Percentiles rank a stretch among this genome's conserved stretches.
phyloP scores from a whole-genome alignment of 2,888 invertebrate species.

The Netelia melanura region DNA sequence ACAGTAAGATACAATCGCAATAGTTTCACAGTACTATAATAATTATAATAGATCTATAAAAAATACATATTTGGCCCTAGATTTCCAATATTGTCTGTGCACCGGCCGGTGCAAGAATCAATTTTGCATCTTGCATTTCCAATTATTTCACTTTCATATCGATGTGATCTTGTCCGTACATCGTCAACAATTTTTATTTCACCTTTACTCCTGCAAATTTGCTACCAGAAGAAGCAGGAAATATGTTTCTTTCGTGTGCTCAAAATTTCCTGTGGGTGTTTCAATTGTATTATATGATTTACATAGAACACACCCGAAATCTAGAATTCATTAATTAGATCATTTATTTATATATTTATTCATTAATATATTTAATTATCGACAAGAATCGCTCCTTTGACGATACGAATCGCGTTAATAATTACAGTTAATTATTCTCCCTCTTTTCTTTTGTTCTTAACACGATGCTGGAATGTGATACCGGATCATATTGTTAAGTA shows the following conservation, averaged over 20 bases:
- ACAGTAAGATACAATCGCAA: slow-evolving; percentile 34
- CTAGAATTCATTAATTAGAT: no score
- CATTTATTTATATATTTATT: no score
- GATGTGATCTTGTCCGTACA: no score
- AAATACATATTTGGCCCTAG: slow-evolving; percentile 4
- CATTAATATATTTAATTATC: no score
- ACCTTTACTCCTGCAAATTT: no score
- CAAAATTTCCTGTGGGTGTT: no score
- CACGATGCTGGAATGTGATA: slow-evolving; percentile 1
- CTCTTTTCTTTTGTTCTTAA: not conserved
- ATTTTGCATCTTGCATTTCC: not conserved
- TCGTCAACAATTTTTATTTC: no score
- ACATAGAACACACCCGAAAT: no score
- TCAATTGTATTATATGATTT: no score
- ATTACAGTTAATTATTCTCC: not conserved
- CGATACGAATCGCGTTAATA: not conserved
- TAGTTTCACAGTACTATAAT: slow-evolving; percentile 26
- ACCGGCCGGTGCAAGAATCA: not conserved
- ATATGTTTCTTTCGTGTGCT: no score
- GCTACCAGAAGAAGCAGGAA: no score
- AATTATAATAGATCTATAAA: slow-evolving; percentile 17
- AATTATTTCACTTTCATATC: no score
- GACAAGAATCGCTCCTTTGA: slow-evolving; percentile 5
- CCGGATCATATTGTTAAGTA: not conserved
- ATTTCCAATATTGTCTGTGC: not conserved